Conservation (phyloP, 2,888 invertebrate genomes). For the Tridacna crocea region DNA sequence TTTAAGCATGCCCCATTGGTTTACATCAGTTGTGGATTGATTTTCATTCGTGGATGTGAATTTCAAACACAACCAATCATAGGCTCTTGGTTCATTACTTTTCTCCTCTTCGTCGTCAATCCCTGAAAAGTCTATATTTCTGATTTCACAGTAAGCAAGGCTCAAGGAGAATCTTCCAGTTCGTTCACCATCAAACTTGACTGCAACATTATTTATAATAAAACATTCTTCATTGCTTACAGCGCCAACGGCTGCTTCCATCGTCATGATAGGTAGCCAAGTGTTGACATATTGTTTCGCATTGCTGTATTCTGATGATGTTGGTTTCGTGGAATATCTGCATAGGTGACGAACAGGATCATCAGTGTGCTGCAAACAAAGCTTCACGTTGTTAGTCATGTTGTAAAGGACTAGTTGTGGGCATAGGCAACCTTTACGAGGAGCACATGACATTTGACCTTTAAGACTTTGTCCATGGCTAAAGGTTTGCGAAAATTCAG, state of each 20-base stretch:
- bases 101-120: constrained; percentile 49
- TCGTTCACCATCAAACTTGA: constrained; percentile 48
- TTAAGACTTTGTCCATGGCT: constrained; percentile 57
- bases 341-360: constrained; percentile 63
- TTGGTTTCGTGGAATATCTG: constrained; percentile 57
- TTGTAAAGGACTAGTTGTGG: constrained; percentile 61
- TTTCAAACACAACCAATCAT: constrained; percentile 48
- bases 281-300: constrained; percentile 52
- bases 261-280: constrained; percentile 69
- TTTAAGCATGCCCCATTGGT: neutral
- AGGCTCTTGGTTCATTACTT: constrained; percentile 4
- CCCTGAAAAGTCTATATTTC: constrained; percentile 67
- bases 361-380: constrained; percentile 63
- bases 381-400: constrained; percentile 62
- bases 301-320: constrained; percentile 42
- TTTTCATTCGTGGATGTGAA: neutral
- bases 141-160: constrained; percentile 54
- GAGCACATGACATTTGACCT: constrained; percentile 62
- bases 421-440: constrained; percentile 56
- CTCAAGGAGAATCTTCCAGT: constrained; percentile 62
- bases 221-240: constrained; percentile 58
- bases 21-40: neutral
- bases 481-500: constrained; percentile 61
- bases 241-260: constrained; percentile 68
- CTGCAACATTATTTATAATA: constrained; percentile 60